Conservation (phyloP, 1,140 invertebrate species). For the Melitaea cinxia region DNA sequence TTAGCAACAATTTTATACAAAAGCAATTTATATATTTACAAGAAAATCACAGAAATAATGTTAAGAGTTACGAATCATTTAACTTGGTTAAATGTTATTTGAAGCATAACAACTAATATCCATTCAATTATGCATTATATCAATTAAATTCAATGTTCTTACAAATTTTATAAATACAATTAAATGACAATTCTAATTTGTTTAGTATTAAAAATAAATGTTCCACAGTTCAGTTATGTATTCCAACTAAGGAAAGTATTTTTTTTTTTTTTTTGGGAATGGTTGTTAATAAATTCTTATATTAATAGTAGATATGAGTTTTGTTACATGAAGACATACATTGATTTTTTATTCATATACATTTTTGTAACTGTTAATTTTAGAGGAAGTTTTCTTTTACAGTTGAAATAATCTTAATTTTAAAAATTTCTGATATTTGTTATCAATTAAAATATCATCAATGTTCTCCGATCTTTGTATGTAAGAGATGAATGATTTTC, state of each 20-base stretch:
- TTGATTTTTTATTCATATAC: too few species aligned
- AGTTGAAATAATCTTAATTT: too few species aligned
- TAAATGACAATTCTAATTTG: conserved; percentile 20
- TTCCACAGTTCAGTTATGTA: too few species aligned
- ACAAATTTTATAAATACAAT: background rate
- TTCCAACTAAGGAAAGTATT: too few species aligned
- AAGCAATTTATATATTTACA: conserved; percentile 58
- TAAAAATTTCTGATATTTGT: too few species aligned
- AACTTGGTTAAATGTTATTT: background rate
- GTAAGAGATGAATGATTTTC: too few species aligned
- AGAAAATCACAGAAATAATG: conserved; percentile 56
- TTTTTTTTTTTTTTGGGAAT: background rate
- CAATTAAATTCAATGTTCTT: background rate
- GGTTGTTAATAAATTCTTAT: background rate
- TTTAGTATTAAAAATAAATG: background rate
- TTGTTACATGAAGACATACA: background rate
- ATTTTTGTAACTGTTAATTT: too few species aligned
- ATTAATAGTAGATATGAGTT: background rate
- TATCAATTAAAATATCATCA: too few species aligned
- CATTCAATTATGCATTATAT: background rate
- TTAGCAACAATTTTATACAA: conserved; percentile 56
- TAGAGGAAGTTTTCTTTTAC: too few species aligned
- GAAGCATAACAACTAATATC: background rate
- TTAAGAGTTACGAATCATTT: background rate
- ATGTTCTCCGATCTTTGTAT: too few species aligned